Conservation (phyloP, 2,113 vertebrate species). For the Hydropotes inermis region DNA sequence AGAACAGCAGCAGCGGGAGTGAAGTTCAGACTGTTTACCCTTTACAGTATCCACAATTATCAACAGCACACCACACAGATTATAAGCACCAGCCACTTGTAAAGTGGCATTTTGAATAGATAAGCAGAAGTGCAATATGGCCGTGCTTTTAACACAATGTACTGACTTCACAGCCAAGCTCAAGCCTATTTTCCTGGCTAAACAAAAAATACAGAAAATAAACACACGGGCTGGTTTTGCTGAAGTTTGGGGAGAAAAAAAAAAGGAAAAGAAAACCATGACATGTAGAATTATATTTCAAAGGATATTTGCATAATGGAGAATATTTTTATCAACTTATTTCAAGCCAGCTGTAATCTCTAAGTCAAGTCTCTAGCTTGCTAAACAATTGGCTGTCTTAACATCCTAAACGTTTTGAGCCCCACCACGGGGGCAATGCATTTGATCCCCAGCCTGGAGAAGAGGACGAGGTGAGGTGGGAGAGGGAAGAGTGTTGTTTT, state of each 20-base stretch:
- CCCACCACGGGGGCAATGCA: not conserved
- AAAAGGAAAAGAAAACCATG: not conserved
- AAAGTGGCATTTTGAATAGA: constrained; percentile 85
- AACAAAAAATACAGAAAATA: constrained; percentile 50
- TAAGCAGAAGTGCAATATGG: constrained; percentile 81
- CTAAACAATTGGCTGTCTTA: constrained; percentile 48
- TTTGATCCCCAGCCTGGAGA: constrained; percentile 46
- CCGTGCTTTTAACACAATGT: constrained; percentile 78
- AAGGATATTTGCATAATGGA: constrained; percentile 45
- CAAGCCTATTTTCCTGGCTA: constrained; percentile 70
- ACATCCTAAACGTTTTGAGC: not conserved
- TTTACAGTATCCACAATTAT: constrained; percentile 88
- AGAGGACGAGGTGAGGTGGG: not conserved
- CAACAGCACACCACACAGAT: constrained; percentile 85
- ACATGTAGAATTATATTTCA: constrained; percentile 26
- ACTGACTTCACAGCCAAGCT: constrained; percentile 67
- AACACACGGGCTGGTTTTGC: not conserved
- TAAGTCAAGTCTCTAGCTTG: constrained; percentile 40
- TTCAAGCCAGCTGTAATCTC: constrained; percentile 63
- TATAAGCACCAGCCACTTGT: constrained; percentile 85
- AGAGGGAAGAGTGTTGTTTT: constrained; percentile 57
- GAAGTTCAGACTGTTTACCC: constrained; percentile 87
- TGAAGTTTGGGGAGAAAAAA: not conserved
- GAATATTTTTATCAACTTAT: constrained; percentile 59
- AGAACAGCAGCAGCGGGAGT: constrained; percentile 79